Evolutionary conservation across 1,140 invertebrate genomes (phyloP).

Genomic region (Zophobas atratus): DNA sequence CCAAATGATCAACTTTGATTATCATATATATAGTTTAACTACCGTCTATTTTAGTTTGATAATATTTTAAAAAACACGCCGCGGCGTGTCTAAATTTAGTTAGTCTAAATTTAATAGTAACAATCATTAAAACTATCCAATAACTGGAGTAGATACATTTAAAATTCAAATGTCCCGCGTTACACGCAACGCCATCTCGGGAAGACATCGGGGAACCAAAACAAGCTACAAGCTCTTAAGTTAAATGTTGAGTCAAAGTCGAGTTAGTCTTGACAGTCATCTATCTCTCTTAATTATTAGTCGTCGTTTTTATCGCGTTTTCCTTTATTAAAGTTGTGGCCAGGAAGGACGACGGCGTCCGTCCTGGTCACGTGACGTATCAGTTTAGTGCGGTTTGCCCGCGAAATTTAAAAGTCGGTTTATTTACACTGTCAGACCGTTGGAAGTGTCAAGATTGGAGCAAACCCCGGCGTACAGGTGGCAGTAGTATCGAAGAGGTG

Average conservation of each 20-base stretch:
- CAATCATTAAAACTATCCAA: constrained; percentile 27
- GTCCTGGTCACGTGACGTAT: constrained; percentile 3
- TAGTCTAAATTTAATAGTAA: background rate
- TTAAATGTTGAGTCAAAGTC: constrained; percentile 59
- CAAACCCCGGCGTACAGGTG: constrained; percentile 15
- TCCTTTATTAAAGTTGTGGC: constrained; percentile 12
- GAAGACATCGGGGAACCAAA: constrained; percentile 38
- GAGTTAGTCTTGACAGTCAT: constrained; percentile 59
- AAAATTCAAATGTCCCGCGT: constrained; percentile 30
- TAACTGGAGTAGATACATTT: constrained; percentile 28
- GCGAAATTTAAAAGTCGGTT: constrained; percentile 30
- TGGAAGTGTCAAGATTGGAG: constrained; percentile 1
- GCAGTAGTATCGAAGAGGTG: constrained; percentile 19
- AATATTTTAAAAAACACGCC: constrained; percentile 33
- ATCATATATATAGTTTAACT: constrained; percentile 42
- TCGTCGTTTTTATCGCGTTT: constrained; percentile 48
- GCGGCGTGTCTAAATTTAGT: constrained; percentile 29
- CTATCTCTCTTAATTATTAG: constrained; percentile 64
- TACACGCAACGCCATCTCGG: constrained; percentile 29
- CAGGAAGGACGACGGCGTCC: background rate
- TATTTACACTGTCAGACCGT: constrained; percentile 33
- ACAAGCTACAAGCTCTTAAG: constrained; percentile 45
- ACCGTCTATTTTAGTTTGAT: constrained; percentile 39
- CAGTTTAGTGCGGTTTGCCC: constrained; percentile 12
- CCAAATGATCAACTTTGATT: constrained; percentile 32